Percentiles rank a stretch among this genome's conserved stretches.
Evolutionary conservation across 1,140 invertebrate genomes (phyloP).

Genomic region (Rhyzopertha dominica): DNA sequence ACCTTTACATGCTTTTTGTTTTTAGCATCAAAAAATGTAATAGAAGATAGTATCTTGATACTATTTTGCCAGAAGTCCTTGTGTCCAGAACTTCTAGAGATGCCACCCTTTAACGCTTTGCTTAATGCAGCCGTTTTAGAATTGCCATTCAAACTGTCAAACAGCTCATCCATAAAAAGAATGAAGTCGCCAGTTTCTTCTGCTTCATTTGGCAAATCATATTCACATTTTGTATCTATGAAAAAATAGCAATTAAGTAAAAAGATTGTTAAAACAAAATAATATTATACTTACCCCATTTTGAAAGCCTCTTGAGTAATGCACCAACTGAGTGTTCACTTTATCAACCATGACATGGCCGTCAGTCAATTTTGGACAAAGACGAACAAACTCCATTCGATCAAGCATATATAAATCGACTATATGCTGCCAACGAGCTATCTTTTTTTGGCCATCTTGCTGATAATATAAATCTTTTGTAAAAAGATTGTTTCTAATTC

Average conservation of each 20-base stretch:
- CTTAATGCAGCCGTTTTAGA: constrained; percentile 4
- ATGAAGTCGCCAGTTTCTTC: constrained; percentile 31
- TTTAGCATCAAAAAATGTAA: constrained; percentile 23
- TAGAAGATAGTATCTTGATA: constrained; percentile 4
- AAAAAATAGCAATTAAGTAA: constrained; percentile 1
- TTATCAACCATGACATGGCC: too few relatives aligned
- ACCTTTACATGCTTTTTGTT: constrained; percentile 15
- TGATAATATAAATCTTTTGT: too few relatives aligned
- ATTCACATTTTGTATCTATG: constrained; percentile 13
- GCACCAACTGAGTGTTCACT: constrained; percentile 9
- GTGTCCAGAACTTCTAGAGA: constrained; percentile 6
- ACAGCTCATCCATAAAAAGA: constrained; percentile 29
- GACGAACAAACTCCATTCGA: too few relatives aligned
- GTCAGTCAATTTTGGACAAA: too few relatives aligned
- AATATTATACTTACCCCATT: constrained; percentile 5
- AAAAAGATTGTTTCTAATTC: too few relatives aligned
- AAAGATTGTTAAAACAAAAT: constrained; percentile 9
- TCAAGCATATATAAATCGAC: too few relatives aligned
- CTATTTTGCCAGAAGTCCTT: not conserved
- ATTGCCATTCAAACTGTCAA: constrained; percentile 20
- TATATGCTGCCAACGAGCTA: too few relatives aligned
- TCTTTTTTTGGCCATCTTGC: too few relatives aligned
- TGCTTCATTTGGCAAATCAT: constrained; percentile 23
- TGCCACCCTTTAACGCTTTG: constrained; percentile 18
- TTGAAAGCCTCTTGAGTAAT: not conserved